phyloP scores from a whole-genome alignment of 2,113 vertebrate genomes.

The Circaetus cinerascens region DNA sequence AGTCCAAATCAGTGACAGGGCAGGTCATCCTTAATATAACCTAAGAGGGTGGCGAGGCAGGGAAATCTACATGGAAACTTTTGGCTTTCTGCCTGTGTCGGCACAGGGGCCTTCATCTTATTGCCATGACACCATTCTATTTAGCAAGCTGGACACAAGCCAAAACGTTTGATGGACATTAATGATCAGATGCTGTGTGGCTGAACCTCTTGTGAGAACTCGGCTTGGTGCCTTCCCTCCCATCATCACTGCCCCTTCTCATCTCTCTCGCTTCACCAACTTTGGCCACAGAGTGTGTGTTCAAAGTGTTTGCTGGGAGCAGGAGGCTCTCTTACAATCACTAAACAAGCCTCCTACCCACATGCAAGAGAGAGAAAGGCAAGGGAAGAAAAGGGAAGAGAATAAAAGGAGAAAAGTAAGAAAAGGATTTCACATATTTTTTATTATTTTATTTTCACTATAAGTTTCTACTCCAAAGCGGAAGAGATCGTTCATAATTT shows the following conservation, averaged over 20 bases:
- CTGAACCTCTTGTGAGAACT: conserved; percentile 33
- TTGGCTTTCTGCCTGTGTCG: not conserved
- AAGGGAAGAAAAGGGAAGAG: not conserved
- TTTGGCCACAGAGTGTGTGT: not conserved
- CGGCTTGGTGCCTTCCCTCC: conserved; percentile 30
- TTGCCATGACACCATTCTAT: not conserved
- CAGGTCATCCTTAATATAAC: not conserved
- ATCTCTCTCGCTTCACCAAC: conserved; percentile 45
- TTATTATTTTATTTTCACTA: not conserved
- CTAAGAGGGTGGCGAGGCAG: not conserved
- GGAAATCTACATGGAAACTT: not conserved
- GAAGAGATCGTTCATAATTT: not conserved
- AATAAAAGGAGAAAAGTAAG: not conserved
- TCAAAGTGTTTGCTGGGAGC: not conserved
- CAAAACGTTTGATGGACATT: conserved; percentile 33
- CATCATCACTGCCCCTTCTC: conserved; percentile 50
- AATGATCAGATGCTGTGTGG: conserved; percentile 43
- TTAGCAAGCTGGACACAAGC: conserved; percentile 22
- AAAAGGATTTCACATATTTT: not conserved
- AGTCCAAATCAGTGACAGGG: not conserved
- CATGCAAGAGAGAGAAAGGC: not conserved
- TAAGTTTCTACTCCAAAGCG: not conserved
- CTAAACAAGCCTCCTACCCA: not conserved
- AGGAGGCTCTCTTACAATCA: not conserved
- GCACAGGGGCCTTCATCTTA: not conserved